Base-by-base conservation (phyloP, 2,888 invertebrate species). In the Caenorhabditis panamensis region DNA sequence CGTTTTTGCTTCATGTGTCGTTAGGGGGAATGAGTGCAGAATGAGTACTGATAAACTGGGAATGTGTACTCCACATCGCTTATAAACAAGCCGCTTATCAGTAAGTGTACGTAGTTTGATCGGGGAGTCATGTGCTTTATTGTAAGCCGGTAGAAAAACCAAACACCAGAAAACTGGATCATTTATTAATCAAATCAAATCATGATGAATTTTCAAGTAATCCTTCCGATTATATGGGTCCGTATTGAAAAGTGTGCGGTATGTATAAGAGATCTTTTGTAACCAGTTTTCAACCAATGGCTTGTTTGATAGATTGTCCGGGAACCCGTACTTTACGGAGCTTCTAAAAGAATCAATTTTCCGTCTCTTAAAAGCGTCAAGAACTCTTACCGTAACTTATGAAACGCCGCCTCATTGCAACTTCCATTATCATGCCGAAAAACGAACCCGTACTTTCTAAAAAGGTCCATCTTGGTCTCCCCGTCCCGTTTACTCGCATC, bases 381-480 rank as follows among this genome's bases (percentile, higher is more conserved):
- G 20, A 20, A 18, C 11, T 18, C 16, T 49, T 20, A 49, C 49
- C 22, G 13, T 11, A 49, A 20, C 49, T 22, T 22, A 49, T 49
- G 20, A 18, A 49, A 20, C 4, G 49, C 49, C 20, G 16, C 41
- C 41, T 5, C 8, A 16, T 41, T 11, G 11, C 49, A 49, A 3
- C 5, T 18, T 49, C 49, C 49, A 49, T 49, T 18, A 2, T 49
- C 49, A 2, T 20, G 4, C 6, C 26, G 16, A 28, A 63, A 63
- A 3, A 20, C 49, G 26, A 63, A 47, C n/a, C 49, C 22, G 9
- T 9, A 22, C 16, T 9, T 24, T 13, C 63, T 16, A 16, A 63
- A 47, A 16, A 49, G 11, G 8, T 63, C 63, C 63, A 63, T 63
- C n/a, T 63, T 63, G 8, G 63, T 36, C 28, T 41, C 28, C 13